Evolutionary conservation across 2,113 vertebrate genomes (phyloP).

Genomic region (Hipposideros armiger): DNA sequence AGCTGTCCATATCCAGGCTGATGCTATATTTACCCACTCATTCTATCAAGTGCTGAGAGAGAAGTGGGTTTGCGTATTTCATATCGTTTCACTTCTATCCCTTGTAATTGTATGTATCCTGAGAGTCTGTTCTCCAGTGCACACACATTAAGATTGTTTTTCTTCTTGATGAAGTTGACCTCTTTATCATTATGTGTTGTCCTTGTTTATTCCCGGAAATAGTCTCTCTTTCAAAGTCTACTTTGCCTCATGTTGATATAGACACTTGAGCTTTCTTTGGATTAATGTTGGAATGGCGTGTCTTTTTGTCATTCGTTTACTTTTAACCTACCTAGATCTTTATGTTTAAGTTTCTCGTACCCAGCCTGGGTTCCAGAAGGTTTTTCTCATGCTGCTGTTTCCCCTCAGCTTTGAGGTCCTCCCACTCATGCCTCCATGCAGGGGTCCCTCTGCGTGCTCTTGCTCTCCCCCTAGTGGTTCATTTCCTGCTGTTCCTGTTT

Average conservation of each 20-base stretch:
- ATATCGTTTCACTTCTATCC: background rate
- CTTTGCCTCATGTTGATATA: background rate
- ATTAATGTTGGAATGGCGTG: background rate
- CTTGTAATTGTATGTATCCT: background rate
- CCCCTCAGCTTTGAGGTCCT: too few relatives aligned
- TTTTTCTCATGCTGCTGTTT: background rate
- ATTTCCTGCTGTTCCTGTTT: background rate
- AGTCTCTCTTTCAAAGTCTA: background rate
- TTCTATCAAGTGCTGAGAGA: background rate
- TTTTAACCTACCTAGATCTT: background rate
- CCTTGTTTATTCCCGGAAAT: background rate
- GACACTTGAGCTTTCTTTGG: background rate
- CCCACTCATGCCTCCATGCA: background rate
- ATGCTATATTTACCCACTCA: background rate
- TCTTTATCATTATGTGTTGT: background rate
- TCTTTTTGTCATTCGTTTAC: background rate
- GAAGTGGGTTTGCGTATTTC: background rate
- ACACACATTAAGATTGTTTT: background rate
- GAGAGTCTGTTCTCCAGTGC: background rate
- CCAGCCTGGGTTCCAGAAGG: background rate
- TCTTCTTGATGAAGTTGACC: background rate
- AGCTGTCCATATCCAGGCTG: background rate
- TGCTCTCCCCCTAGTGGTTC: background rate
- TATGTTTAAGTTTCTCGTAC: background rate
- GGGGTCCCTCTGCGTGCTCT: background rate